A percentile compares a stretch with the other conserved stretches of the same genome.
These are phyloP conservation scores for Lasioglossum marginatum DNA, from an alignment of 2,888 invertebrate genomes.

Conservation along the genomic window DNA sequence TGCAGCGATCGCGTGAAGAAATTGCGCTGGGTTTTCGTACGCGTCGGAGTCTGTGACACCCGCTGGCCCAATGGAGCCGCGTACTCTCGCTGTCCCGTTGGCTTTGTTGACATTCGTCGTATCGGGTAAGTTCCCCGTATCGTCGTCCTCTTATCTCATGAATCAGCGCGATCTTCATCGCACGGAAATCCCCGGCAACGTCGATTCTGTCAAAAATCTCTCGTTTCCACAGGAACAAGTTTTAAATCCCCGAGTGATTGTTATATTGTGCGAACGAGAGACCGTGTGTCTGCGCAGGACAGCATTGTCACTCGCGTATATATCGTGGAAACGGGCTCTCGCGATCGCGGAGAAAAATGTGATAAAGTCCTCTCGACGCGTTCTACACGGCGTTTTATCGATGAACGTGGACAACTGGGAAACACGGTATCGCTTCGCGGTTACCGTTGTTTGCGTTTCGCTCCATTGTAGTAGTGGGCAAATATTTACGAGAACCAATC, in stretches of 20 bases:
- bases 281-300: constrained; percentile 24
- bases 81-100: constrained; percentile 70
- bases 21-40: constrained; percentile 58
- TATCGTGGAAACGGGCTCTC: constrained; percentile 25
- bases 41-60: constrained; percentile 75
- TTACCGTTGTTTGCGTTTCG: constrained; percentile 35
- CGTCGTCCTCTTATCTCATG: background rate
- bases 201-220: background rate
- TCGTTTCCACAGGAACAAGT: constrained; percentile 10
- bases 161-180: background rate
- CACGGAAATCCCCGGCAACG: background rate
- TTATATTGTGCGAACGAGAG: constrained; percentile 13
- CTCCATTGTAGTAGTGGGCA: constrained; percentile 41
- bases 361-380: background rate
- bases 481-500: constrained; percentile 62
- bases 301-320: constrained; percentile 27
- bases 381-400: constrained; percentile 28
- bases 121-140: constrained; percentile 63
- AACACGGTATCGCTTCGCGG: constrained; percentile 43
- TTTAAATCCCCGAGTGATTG: constrained; percentile 33
- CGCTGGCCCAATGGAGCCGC: constrained; percentile 74
- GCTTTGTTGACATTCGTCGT: constrained; percentile 74
- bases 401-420: constrained; percentile 23
- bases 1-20: constrained; percentile 60
- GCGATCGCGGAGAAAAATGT: background rate